These are phyloP conservation scores for Timandra comae DNA, from an alignment of 2,888 invertebrate genomes.

Conservation along the genomic window DNA sequence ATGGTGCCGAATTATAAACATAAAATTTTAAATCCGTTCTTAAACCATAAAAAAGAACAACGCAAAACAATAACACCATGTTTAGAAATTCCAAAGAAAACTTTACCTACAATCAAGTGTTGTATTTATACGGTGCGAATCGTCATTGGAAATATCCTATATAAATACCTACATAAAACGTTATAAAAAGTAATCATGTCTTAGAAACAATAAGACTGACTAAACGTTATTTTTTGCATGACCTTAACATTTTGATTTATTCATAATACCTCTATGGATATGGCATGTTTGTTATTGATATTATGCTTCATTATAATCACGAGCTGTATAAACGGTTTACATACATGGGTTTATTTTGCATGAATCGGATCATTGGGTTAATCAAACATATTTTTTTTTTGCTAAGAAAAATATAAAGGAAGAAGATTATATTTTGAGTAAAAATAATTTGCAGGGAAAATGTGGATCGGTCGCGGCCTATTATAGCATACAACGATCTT, in stretches of 20 bases:
- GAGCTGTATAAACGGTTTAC: conserved; percentile 5
- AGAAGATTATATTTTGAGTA: conserved; percentile 38
- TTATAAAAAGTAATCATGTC: neutral
- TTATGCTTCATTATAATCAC: conserved; percentile 18
- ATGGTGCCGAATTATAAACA: too few relatives aligned
- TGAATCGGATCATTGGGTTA: conserved; percentile 10
- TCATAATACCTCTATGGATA: conserved; percentile 13
- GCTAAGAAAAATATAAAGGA: conserved; percentile 12
- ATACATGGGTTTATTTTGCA: conserved; percentile 9
- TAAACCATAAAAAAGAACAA: too few relatives aligned
- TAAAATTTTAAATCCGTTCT: too few relatives aligned
- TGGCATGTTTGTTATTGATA: conserved; percentile 14
- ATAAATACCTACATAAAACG: too few relatives aligned
- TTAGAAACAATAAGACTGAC: conserved; percentile 9
- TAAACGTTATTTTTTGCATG: conserved; percentile 41
- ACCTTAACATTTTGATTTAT: conserved; percentile 46
- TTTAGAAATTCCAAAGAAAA: too few relatives aligned
- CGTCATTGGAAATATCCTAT: too few relatives aligned
- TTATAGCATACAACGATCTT: conserved; percentile 93
- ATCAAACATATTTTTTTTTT: conserved; percentile 8
- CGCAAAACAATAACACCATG: too few relatives aligned
- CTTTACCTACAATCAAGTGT: too few relatives aligned
- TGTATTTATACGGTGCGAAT: too few relatives aligned
- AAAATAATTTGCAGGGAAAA: conserved; percentile 78
- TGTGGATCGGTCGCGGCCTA: conserved; percentile 83